phyloP scores from a whole-genome alignment of 1,140 invertebrate species.

The Atopsyche davidsoni region DNA sequence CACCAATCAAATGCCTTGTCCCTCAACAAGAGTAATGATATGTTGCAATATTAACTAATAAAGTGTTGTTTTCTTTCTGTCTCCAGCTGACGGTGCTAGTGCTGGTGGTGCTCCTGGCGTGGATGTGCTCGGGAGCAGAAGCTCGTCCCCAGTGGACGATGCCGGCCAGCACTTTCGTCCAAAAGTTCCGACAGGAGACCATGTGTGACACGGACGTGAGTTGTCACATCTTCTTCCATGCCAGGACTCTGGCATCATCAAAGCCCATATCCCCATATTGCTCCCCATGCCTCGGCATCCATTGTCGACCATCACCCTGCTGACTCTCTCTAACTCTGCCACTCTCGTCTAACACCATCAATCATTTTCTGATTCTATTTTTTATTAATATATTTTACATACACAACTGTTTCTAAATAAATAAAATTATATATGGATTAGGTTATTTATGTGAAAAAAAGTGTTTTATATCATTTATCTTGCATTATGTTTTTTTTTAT shows the following conservation, averaged over 20 bases:
- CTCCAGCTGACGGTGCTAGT: conserved; percentile 8
- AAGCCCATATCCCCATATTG: background rate
- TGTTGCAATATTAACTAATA: background rate
- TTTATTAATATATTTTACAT: background rate
- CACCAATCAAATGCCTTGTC: background rate
- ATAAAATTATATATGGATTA: too few species aligned
- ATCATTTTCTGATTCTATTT: background rate
- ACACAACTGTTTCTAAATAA: background rate
- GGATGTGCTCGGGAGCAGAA: conserved; percentile 9
- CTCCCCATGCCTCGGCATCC: background rate
- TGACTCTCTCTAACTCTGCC: background rate
- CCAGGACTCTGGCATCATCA: background rate
- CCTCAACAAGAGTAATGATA: background rate
- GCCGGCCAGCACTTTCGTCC: conserved; percentile 13
- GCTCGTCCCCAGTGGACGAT: conserved; percentile 20
- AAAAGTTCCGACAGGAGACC: conserved; percentile 10
- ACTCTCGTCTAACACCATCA: background rate
- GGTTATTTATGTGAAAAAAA: too few species aligned
- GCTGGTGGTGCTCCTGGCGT: conserved; percentile 15
- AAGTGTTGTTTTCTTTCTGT: background rate
- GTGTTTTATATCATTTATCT: too few species aligned
- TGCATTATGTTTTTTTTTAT: too few species aligned
- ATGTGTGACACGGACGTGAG: conserved; percentile 23
- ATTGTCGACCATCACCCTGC: background rate
- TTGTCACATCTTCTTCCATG: background rate